Evolutionary conservation across 2,888 invertebrate genomes (phyloP).

Genomic region (Cryptus viduatorius): DNA sequence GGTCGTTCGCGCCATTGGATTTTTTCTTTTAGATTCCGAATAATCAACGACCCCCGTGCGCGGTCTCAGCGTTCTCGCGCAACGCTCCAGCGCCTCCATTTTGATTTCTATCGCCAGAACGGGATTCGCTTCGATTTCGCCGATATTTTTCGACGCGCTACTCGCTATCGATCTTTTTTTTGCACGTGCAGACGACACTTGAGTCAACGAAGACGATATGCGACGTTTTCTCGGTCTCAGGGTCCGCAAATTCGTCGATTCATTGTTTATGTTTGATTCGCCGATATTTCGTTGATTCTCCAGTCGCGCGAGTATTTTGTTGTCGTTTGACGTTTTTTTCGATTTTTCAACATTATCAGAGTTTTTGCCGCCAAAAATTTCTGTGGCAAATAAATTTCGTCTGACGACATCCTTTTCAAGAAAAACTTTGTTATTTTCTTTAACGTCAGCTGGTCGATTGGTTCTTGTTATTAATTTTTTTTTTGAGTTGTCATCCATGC

Average conservation of each 20-base stretch:
- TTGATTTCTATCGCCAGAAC: slow-evolving; percentile 67
- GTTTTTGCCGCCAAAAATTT: slow-evolving; percentile 43
- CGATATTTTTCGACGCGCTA: slow-evolving; percentile 44
- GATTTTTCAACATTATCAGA: slow-evolving; percentile 19
- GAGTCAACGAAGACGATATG: slow-evolving; percentile 67
- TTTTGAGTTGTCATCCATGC: not conserved
- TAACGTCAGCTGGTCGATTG: not conserved
- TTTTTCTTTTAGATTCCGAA: slow-evolving; percentile 62
- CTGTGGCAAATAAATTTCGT: slow-evolving; percentile 61
- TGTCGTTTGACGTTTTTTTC: not conserved
- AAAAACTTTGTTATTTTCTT: not conserved
- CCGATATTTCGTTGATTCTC: slow-evolving; percentile 2
- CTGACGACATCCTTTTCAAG: slow-evolving; percentile 29
- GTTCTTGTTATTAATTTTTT: not conserved
- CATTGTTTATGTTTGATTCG: not conserved
- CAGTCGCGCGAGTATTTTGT: not conserved
- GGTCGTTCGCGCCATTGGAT: not conserved
- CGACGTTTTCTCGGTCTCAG: slow-evolving; percentile 77
- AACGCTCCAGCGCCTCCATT: slow-evolving; percentile 69
- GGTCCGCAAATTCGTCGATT: slow-evolving; percentile 21
- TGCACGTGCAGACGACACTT: slow-evolving; percentile 18
- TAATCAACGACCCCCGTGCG: slow-evolving; percentile 73
- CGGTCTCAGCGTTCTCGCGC: slow-evolving; percentile 73
- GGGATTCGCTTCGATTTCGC: slow-evolving; percentile 7
- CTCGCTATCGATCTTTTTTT: slow-evolving; percentile 48